Evolutionary conservation across 2,113 vertebrate genomes (phyloP), one percentile per base, ranked within the genome.

Genomic region (Camarhynchus parvulus): DNA sequence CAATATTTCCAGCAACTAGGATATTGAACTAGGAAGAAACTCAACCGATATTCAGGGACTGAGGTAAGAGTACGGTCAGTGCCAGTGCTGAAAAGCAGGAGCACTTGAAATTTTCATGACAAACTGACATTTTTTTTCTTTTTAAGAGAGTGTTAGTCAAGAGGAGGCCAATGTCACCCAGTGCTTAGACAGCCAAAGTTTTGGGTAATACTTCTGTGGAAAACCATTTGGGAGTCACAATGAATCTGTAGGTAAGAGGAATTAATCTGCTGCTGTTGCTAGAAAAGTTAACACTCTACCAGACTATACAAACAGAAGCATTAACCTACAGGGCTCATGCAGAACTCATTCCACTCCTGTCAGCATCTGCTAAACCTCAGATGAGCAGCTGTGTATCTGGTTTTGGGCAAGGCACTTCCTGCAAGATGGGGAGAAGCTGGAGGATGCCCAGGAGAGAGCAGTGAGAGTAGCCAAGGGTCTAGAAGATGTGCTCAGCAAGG

Each of bases 361-460:
- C 78, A 82, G 66, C 44, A 75, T 82, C 72, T 87, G 30, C 19
- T 75, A 82, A 87, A 72, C 30, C 15, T 82, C 81, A 87, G 39
- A 44, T 1, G 7, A 78, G 55, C 13, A 1, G 2, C 52, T 67
- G 52, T 63, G 47, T 39, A 53, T 74, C n/a, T 69, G 70, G 14
- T 78, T 92, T 59, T 87, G 73, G 66, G 81, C 52, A 90, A 92
- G 44, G 47, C 56, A 64, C 47, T 85, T 95, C 47, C 85, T 79
- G 44, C 49, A 68, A 68, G 42, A 70, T 59, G 42, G 41, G 52
- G 69, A 53, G 47, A 63, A 75, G 17, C 25, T 75, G 56, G 70
- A 67, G 15, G 8, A 37, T 70, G 33, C n/a, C 33, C 52, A 73
- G 49, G 23, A 42, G 35, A 47, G 37, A 89, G 30, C 30, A 80